Evolutionary conservation across 2,888 invertebrate species (phyloP).

Genomic region (Torymus texanus): DNA sequence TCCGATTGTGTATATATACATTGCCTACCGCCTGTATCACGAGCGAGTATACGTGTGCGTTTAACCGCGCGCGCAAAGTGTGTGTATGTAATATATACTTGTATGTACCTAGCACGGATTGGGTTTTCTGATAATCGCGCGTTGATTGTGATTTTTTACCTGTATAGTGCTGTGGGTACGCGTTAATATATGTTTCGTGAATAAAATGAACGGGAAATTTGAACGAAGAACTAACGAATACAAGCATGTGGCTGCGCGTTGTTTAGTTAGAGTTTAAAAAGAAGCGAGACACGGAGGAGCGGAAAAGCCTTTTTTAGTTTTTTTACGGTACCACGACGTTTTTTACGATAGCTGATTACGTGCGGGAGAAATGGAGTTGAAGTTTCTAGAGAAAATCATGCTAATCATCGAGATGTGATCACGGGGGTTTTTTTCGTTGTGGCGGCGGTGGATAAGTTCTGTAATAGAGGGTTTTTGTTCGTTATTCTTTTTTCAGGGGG

Average conservation of each 20-base stretch:
- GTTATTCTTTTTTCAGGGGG: no score
- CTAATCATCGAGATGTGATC: not conserved
- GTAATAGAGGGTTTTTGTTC: no score
- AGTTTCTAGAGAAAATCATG: conserved; percentile 32
- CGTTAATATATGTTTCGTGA: not conserved
- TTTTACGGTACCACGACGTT: conserved; percentile 16
- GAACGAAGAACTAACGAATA: not conserved
- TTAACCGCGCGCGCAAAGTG: no score
- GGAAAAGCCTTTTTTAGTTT: conserved; percentile 21
- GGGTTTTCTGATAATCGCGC: not conserved
- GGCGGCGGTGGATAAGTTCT: no score
- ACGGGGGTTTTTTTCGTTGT: not conserved
- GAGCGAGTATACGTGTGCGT: no score
- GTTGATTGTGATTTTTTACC: no score
- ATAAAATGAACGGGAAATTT: not conserved
- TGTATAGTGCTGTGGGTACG: no score
- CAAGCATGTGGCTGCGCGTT: not conserved
- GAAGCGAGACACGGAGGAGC: not conserved
- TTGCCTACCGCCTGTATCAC: no score
- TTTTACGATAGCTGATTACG: conserved; percentile 11
- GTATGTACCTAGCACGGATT: not conserved
- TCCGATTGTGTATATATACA: conserved; percentile 1
- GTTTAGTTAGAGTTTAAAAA: not conserved
- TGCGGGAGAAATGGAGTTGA: not conserved
- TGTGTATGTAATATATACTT: no score